Conservation (phyloP, 1,140 invertebrate species). For the Leptonema lineaticorne region DNA sequence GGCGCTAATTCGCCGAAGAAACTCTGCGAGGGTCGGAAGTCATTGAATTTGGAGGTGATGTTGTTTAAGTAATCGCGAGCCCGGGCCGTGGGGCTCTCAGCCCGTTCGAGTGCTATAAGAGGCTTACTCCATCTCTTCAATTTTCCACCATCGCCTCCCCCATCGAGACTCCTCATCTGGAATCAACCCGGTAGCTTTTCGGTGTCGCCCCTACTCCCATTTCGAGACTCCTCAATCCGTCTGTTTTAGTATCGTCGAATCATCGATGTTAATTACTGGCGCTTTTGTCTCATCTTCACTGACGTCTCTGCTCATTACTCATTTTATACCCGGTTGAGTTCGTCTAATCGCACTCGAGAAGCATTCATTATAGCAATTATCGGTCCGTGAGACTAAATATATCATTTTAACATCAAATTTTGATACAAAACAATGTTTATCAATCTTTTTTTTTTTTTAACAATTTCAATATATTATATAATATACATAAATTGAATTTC, state of each 20-base stretch:
- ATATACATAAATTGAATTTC: no score
- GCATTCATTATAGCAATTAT: constrained; percentile 8
- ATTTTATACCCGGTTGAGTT: not conserved
- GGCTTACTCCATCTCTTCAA: constrained; percentile 27
- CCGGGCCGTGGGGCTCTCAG: constrained; percentile 26
- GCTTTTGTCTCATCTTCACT: constrained; percentile 12
- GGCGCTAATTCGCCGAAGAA: constrained; percentile 23
- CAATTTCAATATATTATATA: no score
- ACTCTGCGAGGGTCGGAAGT: constrained; percentile 28
- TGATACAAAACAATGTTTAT: no score
- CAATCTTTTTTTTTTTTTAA: no score
- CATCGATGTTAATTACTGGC: constrained; percentile 16
- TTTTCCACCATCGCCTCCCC: no score
- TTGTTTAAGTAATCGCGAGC: constrained; percentile 35
- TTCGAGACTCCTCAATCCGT: no score
- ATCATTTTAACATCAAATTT: no score
- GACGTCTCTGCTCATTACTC: constrained; percentile 13
- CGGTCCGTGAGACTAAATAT: no score
- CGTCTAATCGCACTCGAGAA: constrained; percentile 2
- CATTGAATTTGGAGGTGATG: constrained; percentile 35
- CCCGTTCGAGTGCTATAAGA: constrained; percentile 33
- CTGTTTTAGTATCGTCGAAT: no score
- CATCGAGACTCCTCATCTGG: no score
- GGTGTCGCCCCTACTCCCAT: no score
- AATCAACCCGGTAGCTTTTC: no score